Evolutionary conservation across 2,797 vertebrate genomes (phyloP), one percentile per base, ranked within the genome.

Genomic region (Sebastes glaucus): DNA sequence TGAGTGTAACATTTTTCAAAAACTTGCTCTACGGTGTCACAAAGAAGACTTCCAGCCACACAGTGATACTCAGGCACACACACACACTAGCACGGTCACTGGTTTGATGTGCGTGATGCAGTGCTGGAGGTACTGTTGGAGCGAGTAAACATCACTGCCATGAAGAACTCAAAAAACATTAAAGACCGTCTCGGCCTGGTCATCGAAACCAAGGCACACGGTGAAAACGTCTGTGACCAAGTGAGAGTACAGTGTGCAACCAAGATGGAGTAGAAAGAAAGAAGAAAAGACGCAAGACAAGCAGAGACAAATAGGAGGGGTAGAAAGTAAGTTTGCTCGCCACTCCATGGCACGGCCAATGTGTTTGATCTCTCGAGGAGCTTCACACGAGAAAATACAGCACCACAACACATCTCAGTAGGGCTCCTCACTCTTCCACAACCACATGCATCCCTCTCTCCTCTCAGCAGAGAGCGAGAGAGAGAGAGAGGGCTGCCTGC

Each of bases 341-440:
- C 4, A 22, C 81, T 80, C 69, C 11, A 3, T 87, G 84, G 79
- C 78, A 84, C 13, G 10, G 23, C 63, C 53, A 4, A 2, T 57
- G 55, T 0, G 62, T 88, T 92, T 90, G 88, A 94, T 92, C 88
- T 87, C 62, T 10, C 11, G 7, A 76, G 74, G 69, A 89, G 69
- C 69, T 66, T 82, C 77, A 55, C 79, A 59, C 11, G 52, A 71
- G 69, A 81, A 32, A 63, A 85, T 68, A 87, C 80, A 84, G 84
- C 78, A 77, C 77, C 56, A 18, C 52, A 77, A 67, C 78, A 68
- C 76, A 61, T 80, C 87, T 80, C 88, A 69, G 84, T 32, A 11
- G 68, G 71, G 68, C 74, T 75, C 77, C 68, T 23, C 67, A 6
- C 74, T 68, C 60, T 49, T 55, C 55, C 56, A 66, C 81, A 61